Percentiles rank a stretch among this genome's conserved stretches.
phyloP scores from a whole-genome alignment of 2,888 invertebrate species.

The Athrips mouffetella region DNA sequence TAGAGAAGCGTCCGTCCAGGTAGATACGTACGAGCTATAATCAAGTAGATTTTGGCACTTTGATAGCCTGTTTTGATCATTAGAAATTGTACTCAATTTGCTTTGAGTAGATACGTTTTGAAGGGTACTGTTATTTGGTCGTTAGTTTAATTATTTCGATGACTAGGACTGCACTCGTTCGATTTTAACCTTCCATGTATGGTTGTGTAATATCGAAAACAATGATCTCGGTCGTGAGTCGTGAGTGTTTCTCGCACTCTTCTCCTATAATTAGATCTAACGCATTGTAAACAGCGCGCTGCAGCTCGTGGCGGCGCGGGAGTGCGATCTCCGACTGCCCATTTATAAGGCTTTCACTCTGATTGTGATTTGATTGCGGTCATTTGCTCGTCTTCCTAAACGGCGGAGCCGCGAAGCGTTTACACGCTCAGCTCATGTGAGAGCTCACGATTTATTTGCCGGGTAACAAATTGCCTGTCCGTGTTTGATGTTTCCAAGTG shows the following conservation, averaged over 20 bases:
- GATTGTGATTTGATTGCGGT: constrained; percentile 70
- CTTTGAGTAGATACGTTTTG: not conserved
- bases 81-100: constrained; percentile 1
- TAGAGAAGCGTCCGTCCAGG: not conserved
- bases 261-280: constrained; percentile 62
- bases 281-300: constrained; percentile 59
- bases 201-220: constrained; percentile 24
- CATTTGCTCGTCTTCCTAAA: constrained; percentile 62
- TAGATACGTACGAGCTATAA: not conserved
- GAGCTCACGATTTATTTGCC: constrained; percentile 49
- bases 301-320: constrained; percentile 28
- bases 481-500: constrained; percentile 31
- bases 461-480: constrained; percentile 44
- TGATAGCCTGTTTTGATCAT: constrained; percentile 5
- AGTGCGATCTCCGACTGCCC: constrained; percentile 39
- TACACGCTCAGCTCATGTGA: constrained; percentile 47
- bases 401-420: constrained; percentile 43
- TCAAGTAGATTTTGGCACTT: constrained; percentile 9
- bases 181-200: constrained; percentile 1
- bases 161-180: constrained; percentile 3
- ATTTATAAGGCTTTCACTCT: constrained; percentile 63
- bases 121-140: not conserved
- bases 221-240: constrained; percentile 46
- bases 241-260: constrained; percentile 50
- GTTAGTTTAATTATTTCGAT: not conserved